Percentiles rank a stretch among this genome's conserved stretches.
These are phyloP conservation scores for Pyrrhia umbra DNA, from an alignment of 2,888 invertebrate species.

Conservation along the genomic window DNA sequence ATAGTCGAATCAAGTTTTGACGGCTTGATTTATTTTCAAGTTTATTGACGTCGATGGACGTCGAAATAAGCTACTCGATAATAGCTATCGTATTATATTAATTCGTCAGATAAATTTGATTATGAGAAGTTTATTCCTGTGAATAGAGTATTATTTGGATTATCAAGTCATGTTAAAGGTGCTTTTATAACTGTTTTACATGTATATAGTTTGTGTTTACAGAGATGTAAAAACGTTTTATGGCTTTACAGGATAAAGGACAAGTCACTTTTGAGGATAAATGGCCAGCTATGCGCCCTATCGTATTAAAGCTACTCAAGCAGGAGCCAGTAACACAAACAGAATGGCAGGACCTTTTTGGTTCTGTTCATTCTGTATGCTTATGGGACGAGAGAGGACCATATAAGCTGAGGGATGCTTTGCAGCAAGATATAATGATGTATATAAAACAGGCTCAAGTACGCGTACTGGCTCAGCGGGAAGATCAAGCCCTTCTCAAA, in stretches of 20 bases:
- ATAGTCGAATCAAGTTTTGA: slow-evolving; percentile 27
- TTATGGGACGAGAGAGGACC: slow-evolving; percentile 99
- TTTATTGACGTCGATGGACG: slow-evolving; percentile 35
- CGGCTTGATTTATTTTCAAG: slow-evolving; percentile 45
- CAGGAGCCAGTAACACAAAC: slow-evolving; percentile 98
- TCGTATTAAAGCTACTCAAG: slow-evolving; percentile 97
- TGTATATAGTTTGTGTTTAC: background rate
- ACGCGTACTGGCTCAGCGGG: slow-evolving; percentile 96
- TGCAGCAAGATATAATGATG: slow-evolving; percentile 97
- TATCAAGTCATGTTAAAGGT: slow-evolving; percentile 75
- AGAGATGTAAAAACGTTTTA: slow-evolving; percentile 20
- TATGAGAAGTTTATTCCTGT: slow-evolving; percentile 65
- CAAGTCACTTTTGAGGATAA: slow-evolving; percentile 97
- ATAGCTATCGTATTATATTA: slow-evolving; percentile 29
- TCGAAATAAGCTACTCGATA: slow-evolving; percentile 39
- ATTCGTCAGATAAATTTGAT: slow-evolving; percentile 52
- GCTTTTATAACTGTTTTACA: slow-evolving; percentile 14
- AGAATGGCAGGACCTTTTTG: slow-evolving; percentile 99
- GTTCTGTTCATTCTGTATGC: slow-evolving; percentile 98
- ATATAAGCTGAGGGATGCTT: slow-evolving; percentile 95
- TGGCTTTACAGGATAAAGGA: slow-evolving; percentile 92
- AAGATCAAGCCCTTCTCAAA: slow-evolving; percentile 98
- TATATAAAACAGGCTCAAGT: slow-evolving; percentile 98
- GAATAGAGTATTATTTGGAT: slow-evolving; percentile 55
- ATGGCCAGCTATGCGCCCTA: slow-evolving; percentile 98